These are phyloP conservation scores for Hyperopisus bebe DNA, from an alignment of 2,113 vertebrate species.

Conservation along the genomic window DNA sequence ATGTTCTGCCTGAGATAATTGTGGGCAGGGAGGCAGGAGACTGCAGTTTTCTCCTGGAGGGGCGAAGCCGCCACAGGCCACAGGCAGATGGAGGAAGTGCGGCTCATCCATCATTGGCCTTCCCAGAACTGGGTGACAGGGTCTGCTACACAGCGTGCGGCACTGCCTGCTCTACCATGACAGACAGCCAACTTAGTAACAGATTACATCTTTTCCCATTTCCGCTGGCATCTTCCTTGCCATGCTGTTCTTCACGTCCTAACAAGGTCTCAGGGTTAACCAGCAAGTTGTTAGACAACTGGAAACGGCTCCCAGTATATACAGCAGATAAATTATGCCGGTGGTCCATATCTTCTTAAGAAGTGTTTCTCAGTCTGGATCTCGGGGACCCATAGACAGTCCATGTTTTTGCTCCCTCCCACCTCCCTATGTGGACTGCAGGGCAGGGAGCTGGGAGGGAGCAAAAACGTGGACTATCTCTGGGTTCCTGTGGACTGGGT, in stretches of 20 bases:
- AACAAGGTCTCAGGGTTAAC: neutral
- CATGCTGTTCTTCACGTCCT: slow-evolving; percentile 14
- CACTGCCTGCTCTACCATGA: slow-evolving; percentile 12
- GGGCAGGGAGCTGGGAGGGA: neutral
- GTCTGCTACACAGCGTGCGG: slow-evolving; percentile 1
- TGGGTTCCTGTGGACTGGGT: neutral
- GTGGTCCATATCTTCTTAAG: neutral
- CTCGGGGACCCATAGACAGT: neutral
- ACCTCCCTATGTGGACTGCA: neutral
- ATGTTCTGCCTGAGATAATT: slow-evolving; percentile 27
- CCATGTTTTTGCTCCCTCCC: neutral
- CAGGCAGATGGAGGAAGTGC: neutral
- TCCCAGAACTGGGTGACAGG: neutral
- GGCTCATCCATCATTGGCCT: neutral
- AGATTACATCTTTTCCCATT: slow-evolving; percentile 20
- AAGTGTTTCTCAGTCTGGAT: neutral
- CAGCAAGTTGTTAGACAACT: neutral
- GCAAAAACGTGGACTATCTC: neutral
- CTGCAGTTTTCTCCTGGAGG: neutral
- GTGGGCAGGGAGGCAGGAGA: neutral
- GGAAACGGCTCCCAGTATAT: neutral
- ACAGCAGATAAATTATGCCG: neutral
- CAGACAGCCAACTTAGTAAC: neutral
- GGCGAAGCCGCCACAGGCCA: neutral
- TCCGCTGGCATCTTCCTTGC: slow-evolving; percentile 22